Percentiles rank a stretch among this genome's conserved stretches.
phyloP scores from a whole-genome alignment of 2,888 invertebrate genomes.

The Mesoligia furuncula region DNA sequence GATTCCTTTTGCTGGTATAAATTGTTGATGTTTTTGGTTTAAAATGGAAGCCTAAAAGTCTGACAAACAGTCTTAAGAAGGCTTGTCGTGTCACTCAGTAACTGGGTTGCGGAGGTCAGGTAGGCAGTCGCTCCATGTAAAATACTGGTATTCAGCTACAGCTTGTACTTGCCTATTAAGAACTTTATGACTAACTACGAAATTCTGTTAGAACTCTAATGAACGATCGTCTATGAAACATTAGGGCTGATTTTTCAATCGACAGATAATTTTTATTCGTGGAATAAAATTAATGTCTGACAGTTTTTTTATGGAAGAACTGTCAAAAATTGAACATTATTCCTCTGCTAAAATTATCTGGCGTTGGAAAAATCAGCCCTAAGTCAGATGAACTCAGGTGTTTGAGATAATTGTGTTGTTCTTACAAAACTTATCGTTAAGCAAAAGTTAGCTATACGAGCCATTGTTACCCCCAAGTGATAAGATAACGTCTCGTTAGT shows the following conservation, averaged over 20 bases:
- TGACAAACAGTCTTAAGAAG: not conserved
- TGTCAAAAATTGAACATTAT: too few relatives aligned
- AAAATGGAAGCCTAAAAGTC: not conserved
- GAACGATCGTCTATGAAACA: conserved; percentile 1
- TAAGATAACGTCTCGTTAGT: conserved; percentile 49
- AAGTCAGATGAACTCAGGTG: not conserved
- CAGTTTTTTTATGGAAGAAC: too few relatives aligned
- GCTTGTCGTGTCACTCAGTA: not conserved
- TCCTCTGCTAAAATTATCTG: too few relatives aligned
- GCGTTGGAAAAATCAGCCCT: too few relatives aligned
- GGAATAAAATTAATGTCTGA: too few relatives aligned
- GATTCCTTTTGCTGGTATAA: conserved; percentile 13
- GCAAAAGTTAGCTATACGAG: conserved; percentile 26
- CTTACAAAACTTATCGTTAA: conserved; percentile 19
- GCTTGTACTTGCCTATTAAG: not conserved
- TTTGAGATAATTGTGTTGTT: conserved; percentile 13
- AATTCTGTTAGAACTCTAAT: conserved; percentile 2
- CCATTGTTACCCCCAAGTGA: conserved; percentile 34
- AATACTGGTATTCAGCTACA: not conserved
- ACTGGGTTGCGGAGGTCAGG: not conserved
- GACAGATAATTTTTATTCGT: too few relatives aligned
- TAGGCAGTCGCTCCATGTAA: too few relatives aligned
- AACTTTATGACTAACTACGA: not conserved
- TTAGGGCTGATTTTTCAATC: too few relatives aligned
- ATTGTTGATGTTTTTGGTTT: conserved; percentile 15